These are phyloP conservation scores for Hipposideros armiger DNA, from an alignment of 2,113 vertebrate genomes.

Conservation along the genomic window DNA sequence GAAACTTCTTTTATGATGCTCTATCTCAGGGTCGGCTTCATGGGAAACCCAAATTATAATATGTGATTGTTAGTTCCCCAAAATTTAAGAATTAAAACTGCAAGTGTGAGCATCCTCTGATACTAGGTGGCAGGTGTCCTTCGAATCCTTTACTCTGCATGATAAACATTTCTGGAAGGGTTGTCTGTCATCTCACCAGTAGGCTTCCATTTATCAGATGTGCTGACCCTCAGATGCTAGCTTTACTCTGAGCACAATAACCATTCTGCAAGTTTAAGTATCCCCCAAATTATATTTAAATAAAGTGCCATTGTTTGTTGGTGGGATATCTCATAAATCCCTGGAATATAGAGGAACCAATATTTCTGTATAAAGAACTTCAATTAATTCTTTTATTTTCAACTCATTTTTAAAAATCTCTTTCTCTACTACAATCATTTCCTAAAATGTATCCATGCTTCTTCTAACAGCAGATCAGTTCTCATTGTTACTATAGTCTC, in stretches of 20 bases:
- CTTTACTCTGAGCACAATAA: background rate
- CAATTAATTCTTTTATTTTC: background rate
- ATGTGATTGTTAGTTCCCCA: background rate
- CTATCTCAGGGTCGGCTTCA: background rate
- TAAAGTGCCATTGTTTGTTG: background rate
- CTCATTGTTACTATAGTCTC: background rate
- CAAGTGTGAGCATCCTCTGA: background rate
- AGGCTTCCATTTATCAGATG: background rate
- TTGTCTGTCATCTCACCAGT: background rate
- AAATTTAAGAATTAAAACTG: background rate
- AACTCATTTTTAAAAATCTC: background rate
- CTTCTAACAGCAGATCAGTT: background rate
- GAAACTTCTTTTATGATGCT: background rate
- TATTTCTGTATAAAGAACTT: background rate
- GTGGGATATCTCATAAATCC: background rate
- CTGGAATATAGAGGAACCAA: background rate
- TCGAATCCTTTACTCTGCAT: background rate
- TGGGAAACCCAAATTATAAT: background rate
- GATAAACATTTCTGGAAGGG: background rate
- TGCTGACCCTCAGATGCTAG: background rate
- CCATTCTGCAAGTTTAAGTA: background rate
- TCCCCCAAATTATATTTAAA: slow-evolving; percentile 5
- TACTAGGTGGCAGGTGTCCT: background rate
- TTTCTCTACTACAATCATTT: background rate
- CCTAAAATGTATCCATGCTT: background rate